A percentile compares a stretch with the other conserved stretches of the same genome.
These are phyloP conservation scores for Drosophila saltans DNA, from an alignment of 1,140 invertebrate genomes.

Conservation along the genomic window DNA sequence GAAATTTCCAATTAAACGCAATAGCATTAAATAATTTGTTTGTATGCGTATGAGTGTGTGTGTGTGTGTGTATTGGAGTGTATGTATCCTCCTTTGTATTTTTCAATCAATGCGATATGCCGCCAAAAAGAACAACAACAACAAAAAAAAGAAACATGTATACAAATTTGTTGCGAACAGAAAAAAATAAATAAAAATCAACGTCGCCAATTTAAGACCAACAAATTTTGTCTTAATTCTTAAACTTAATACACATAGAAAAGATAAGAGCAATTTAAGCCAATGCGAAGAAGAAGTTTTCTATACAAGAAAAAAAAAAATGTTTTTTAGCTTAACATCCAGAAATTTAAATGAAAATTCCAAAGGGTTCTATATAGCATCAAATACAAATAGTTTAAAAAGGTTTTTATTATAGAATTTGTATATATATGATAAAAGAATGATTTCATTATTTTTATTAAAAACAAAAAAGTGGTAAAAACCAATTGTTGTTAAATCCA, in stretches of 20 bases:
- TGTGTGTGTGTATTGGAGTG: neutral
- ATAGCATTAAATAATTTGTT: slow-evolving; percentile 56
- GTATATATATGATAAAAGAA: no score
- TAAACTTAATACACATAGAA: neutral
- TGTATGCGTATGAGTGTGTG: neutral
- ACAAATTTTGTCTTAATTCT: neutral
- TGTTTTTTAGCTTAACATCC: no score
- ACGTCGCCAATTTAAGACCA: neutral
- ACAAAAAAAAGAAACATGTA: slow-evolving; percentile 21
- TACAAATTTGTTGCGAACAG: slow-evolving; percentile 26
- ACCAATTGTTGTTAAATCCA: no score
- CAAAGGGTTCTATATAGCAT: no score
- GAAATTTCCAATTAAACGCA: slow-evolving; percentile 69
- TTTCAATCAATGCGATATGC: slow-evolving; percentile 59
- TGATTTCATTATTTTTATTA: no score
- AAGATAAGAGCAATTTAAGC: no score
- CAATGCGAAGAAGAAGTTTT: no score
- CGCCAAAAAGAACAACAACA: slow-evolving; percentile 11
- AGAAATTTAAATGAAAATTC: no score
- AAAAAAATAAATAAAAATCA: slow-evolving; percentile 3
- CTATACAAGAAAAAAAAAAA: no score
- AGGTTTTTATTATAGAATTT: no score
- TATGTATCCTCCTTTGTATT: slow-evolving; percentile 30
- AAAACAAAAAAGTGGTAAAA: no score
- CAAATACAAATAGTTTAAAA: no score